A percentile compares a stretch with the other conserved stretches of the same genome.
These are phyloP conservation scores for Lerema accius DNA, from an alignment of 1,140 invertebrate genomes.

Conservation along the genomic window DNA sequence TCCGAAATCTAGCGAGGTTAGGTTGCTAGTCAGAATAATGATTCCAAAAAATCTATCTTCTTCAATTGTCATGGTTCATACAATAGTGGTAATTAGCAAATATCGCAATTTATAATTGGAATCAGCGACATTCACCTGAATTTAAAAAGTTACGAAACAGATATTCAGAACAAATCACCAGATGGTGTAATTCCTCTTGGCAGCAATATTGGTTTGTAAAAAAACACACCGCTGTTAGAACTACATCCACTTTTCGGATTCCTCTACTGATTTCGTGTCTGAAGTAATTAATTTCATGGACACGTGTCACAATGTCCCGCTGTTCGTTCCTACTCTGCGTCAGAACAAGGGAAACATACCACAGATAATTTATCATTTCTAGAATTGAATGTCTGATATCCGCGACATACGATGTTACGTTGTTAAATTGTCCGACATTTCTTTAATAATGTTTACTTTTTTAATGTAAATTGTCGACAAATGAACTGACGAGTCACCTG, in stretches of 20 bases:
- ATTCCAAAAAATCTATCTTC: no score
- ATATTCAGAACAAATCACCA: constrained; percentile 5
- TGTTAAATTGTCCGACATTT: no score
- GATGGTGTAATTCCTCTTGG: constrained; percentile 13
- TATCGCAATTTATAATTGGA: no score
- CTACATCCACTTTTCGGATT: constrained; percentile 16
- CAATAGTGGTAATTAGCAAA: no score
- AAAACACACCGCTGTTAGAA: constrained; percentile 9
- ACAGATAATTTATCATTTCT: not conserved
- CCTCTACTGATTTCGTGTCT: not conserved
- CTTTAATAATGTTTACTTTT: no score
- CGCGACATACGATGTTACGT: not conserved
- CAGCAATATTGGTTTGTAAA: constrained; percentile 12
- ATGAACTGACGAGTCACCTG: no score
- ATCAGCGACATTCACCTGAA: not conserved
- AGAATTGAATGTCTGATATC: not conserved
- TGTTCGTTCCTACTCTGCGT: not conserved
- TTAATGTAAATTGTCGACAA: not conserved
- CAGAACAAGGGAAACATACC: constrained; percentile 8
- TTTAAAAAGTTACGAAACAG: not conserved
- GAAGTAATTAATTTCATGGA: constrained; percentile 20
- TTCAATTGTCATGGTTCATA: no score
- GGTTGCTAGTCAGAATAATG: no score
- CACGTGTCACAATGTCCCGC: no score
- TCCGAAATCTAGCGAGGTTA: no score